Evolutionary conservation across 2,888 invertebrate genomes (phyloP), one percentile per base, ranked within the genome.

Genomic region (Embidobia sp.): DNA sequence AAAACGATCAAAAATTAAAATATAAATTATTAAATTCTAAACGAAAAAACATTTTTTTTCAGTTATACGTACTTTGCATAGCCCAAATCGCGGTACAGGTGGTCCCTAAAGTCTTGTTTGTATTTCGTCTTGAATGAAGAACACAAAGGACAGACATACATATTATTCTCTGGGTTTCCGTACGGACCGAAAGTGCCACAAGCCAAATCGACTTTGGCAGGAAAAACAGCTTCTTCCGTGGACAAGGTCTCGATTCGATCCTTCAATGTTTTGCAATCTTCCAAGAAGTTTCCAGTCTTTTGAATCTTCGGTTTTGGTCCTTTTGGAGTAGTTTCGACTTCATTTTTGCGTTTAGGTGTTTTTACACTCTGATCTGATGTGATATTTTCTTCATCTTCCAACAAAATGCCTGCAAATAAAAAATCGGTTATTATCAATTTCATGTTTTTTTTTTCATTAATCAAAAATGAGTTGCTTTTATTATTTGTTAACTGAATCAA

Each of bases 51-150:
- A 26, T 37, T n/a, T n/a, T 33, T 7, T 16, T 35, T 15, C 10
- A 15, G 13, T 29, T 16, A 16, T 29, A 42, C 10, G 90, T 83
- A 94, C 94, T 92, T 93, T 80, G 92, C 91, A 82, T 94, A 93
- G 48, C 93, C 91, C 18, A 94, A 89, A 82, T 95, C 94, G 82
- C 93, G 92, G 81, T 91, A 94, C 53, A 95, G 87, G 89, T 95
- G 95, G 29, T 92, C 92, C 55, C 92, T 91, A 90, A 95, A 93
- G n/a, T 92, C 91, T 3, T 91, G 91, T 15, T 90, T 90, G 16
- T 90, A 91, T 51, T 91, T 92, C 0, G 93, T 92, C 31, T 90
- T 91, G 77, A 93, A 93, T 15, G 90, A 89, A 15, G 90, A 90
- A 80, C 95, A 95, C 49, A 93, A 86, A 0, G 94, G 92, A 83